phyloP scores from a whole-genome alignment of 2,797 vertebrate species.

The Harpagifer antarcticus region DNA sequence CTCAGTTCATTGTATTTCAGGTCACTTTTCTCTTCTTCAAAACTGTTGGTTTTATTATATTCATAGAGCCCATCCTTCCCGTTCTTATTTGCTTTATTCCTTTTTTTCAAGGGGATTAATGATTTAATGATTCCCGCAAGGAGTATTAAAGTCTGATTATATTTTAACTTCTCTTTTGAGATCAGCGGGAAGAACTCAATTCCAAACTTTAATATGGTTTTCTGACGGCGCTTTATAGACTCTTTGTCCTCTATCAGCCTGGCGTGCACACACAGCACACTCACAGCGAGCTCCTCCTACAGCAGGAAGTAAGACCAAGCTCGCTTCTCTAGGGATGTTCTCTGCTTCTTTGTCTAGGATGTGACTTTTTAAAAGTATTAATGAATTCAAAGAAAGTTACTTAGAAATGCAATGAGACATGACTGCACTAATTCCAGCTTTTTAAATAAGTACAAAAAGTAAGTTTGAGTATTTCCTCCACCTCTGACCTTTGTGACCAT shows the following conservation, averaged over 20 bases:
- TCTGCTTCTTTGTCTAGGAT: slow-evolving; percentile 24
- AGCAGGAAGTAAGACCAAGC: slow-evolving; percentile 14
- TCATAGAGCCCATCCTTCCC: slow-evolving; percentile 75
- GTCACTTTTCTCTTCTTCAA: slow-evolving; percentile 32
- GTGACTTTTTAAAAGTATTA: slow-evolving; percentile 46
- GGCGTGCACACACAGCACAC: background rate
- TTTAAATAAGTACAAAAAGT: background rate
- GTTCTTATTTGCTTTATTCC: slow-evolving; percentile 64
- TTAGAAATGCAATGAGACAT: slow-evolving; percentile 43
- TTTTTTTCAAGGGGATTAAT: slow-evolving; percentile 52
- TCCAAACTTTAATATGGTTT: slow-evolving; percentile 69
- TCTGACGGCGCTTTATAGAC: slow-evolving; percentile 62
- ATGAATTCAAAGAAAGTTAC: slow-evolving; percentile 29
- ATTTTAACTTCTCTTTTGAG: slow-evolving; percentile 76
- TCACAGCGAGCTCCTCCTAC: slow-evolving; percentile 8
- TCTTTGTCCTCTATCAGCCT: slow-evolving; percentile 69
- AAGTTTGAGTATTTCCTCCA: background rate
- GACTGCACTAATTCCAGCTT: slow-evolving; percentile 18
- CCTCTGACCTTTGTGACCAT: slow-evolving; percentile 6
- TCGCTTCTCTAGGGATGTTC: slow-evolving; percentile 32
- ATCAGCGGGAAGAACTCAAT: slow-evolving; percentile 62
- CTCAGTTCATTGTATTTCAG: slow-evolving; percentile 49
- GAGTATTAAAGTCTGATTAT: slow-evolving; percentile 71
- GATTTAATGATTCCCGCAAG: slow-evolving; percentile 70
- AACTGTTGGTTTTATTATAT: slow-evolving; percentile 69